phyloP scores from a whole-genome alignment of 2,113 vertebrate species.

The Epinephelus cyanopodus region DNA sequence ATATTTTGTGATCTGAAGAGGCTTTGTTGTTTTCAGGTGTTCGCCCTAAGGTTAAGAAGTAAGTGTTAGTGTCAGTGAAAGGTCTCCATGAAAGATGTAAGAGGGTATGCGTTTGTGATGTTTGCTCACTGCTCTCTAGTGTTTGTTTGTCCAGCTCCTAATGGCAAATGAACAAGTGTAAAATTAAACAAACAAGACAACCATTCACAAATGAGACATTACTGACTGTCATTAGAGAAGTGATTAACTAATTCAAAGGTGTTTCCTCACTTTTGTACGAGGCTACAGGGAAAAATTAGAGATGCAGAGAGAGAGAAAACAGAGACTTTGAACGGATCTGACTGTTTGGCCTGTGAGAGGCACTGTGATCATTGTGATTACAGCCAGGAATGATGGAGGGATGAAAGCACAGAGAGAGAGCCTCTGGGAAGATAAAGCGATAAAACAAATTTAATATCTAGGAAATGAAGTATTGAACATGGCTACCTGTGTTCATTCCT shows the following conservation, averaged over 20 bases:
- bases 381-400: conserved; percentile 58
- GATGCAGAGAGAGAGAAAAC: not conserved
- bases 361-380: conserved; percentile 43
- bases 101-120: not conserved
- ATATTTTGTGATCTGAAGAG: conserved; percentile 1
- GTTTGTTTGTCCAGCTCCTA: conserved; percentile 37
- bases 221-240: conserved; percentile 60
- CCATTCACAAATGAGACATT: conserved; percentile 45
- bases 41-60: not conserved
- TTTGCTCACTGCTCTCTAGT: conserved; percentile 5
- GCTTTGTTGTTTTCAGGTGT: not conserved
- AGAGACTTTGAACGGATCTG: conserved; percentile 41
- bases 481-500: conserved; percentile 21
- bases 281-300: conserved; percentile 25
- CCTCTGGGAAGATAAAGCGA: conserved; percentile 49
- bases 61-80: not conserved
- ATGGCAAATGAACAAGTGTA: conserved; percentile 56
- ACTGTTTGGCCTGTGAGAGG: conserved; percentile 56
- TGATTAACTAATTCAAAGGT: conserved; percentile 73
- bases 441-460: conserved; percentile 60
- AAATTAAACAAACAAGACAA: conserved; percentile 63
- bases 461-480: conserved; percentile 77
- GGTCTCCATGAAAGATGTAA: not conserved
- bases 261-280: conserved; percentile 49
- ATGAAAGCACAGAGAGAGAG: conserved; percentile 46